phyloP scores from a whole-genome alignment of 2,888 invertebrate genomes.

The Noctua fimbriata region DNA sequence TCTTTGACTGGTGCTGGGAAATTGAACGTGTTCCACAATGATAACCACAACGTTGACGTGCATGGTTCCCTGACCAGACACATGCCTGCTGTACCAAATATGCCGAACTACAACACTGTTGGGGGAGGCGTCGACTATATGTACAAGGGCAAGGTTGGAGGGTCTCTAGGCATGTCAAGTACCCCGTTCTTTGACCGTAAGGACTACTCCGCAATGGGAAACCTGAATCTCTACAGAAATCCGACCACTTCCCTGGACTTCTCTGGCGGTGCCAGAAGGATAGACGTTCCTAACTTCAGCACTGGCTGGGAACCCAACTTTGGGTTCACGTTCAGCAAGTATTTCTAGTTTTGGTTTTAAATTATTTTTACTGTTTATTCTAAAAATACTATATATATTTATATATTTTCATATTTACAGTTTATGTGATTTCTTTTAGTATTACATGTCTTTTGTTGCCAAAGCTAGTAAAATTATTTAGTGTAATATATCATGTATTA shows the following conservation, averaged over 20 bases:
- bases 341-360: conserved; percentile 34
- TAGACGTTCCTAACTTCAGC: conserved; percentile 59
- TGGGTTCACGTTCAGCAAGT: conserved; percentile 44
- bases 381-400: too few species aligned
- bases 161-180: conserved; percentile 52
- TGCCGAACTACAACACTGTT: conserved; percentile 56
- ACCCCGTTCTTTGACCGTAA: conserved; percentile 65
- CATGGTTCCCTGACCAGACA: conserved; percentile 53
- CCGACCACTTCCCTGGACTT: conserved; percentile 34
- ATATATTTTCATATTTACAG: background rate
- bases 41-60: conserved; percentile 41
- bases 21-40: conserved; percentile 38
- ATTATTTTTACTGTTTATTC: background rate
- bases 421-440: background rate
- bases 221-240: conserved; percentile 52
- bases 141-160: conserved; percentile 47
- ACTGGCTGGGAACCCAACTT: conserved; percentile 64
- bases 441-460: background rate
- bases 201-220: conserved; percentile 62
- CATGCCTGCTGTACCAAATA: conserved; percentile 40
- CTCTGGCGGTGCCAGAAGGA: conserved; percentile 42
- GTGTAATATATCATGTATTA: background rate
- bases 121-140: conserved; percentile 61
- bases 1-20: conserved; percentile 39
- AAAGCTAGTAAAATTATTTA: background rate